Base-by-base conservation (phyloP, 2,888 invertebrate genomes). In the Lysandra bellargus region DNA sequence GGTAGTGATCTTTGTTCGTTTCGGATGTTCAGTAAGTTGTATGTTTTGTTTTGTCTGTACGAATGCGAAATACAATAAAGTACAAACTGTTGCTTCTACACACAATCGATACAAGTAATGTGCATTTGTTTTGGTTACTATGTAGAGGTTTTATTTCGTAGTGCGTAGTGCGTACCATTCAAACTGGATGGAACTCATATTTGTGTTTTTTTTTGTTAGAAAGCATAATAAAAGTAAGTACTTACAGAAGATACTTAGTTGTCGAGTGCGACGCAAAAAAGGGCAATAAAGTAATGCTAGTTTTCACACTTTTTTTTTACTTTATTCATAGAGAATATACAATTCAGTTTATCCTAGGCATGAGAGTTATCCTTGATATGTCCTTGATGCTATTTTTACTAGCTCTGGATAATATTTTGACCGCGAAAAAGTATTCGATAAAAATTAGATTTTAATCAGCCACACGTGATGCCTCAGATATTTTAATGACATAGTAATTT, bases 81-180 rank as follows among this genome's bases (percentile, higher is more conserved):
- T 80, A 79, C 83, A 80, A 88, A 86, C 90, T 90, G 90, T 90
- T 90, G 90, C 89, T 86, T 83, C 80, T 78, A 30, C 69, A 33
- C 69, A 69, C 84, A 85, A 90, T 91, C 90, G 86, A 91, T 91
- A 87, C 78, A 76, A 80, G 83, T 83, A 80, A 85, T 88, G 88
- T 88, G 88, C 85, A 87, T 88, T 90, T 91, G 91, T 91, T 90
- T 88, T 90, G 89, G 82, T 87, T 83, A 82, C 84, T 44, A 49
- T 44, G 44, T 30, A 33, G 30, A 76, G 76, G 17, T 33, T 57
- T 69, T 4, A 69, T 69, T 69, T 69, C 69, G 69, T 33, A 69
- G 69, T 69, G 64, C 64, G 69, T 69, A 69, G 33, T 33, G 69
- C 30, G n/a, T 61, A 7, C 61, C 17, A 23, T 7, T 23, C 9